These are phyloP conservation scores for Micoletzkya japonica DNA, from an alignment of 2,888 invertebrate genomes.

Conservation along the genomic window DNA sequence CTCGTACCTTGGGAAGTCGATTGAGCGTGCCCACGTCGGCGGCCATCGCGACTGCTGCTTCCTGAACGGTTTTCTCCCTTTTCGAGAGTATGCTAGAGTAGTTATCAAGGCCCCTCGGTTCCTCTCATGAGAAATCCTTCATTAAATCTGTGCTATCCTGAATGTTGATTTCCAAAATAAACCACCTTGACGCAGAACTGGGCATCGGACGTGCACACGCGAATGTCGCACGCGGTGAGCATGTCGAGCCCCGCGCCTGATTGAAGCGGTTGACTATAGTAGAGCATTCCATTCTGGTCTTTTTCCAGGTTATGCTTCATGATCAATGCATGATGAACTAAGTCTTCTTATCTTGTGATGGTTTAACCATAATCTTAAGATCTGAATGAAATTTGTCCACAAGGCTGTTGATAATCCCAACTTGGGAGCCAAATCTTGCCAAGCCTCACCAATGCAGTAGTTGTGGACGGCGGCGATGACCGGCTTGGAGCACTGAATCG, in stretches of 20 bases:
- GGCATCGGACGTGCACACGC: constrained; percentile 86
- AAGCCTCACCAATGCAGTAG: constrained; percentile 77
- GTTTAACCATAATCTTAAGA: no score
- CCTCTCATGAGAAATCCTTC: background rate
- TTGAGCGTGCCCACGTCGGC: constrained; percentile 94
- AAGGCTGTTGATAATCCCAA: no score
- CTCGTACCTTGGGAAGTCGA: constrained; percentile 77
- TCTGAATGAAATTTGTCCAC: no score
- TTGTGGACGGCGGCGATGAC: constrained; percentile 85
- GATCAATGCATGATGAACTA: no score
- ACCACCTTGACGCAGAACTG: constrained; percentile 82
- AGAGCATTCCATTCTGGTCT: no score
- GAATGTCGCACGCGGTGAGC: constrained; percentile 84
- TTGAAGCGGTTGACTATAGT: no score
- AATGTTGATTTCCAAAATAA: background rate
- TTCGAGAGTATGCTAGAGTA: no score
- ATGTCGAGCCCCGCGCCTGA: constrained; percentile 82
- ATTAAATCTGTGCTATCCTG: background rate
- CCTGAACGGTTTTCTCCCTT: constrained; percentile 66
- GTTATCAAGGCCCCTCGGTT: background rate
- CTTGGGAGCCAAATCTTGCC: no score
- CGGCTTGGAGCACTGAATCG: constrained; percentile 79
- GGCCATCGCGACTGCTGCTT: constrained; percentile 79
- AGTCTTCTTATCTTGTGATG: no score
- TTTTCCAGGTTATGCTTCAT: no score